Evolutionary conservation across 2,113 vertebrate genomes (phyloP).

Genomic region (Miniopterus natalensis): DNA sequence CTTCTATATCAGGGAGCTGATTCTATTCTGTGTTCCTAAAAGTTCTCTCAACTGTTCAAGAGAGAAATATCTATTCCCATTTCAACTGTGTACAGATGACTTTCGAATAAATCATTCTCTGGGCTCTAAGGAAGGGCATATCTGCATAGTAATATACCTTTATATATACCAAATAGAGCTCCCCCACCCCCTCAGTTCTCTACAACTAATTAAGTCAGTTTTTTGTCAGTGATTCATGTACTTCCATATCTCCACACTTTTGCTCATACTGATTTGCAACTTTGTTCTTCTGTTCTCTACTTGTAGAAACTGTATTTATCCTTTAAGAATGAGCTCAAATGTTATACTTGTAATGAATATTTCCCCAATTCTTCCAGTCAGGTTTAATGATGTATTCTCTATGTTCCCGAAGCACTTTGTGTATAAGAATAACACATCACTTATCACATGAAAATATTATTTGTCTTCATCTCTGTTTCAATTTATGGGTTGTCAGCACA

Average conservation of each 20-base stretch:
- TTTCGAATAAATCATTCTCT: neutral
- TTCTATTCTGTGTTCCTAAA: neutral
- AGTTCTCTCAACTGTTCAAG: neutral
- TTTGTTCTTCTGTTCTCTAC: neutral
- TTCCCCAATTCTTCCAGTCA: neutral
- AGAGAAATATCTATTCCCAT: neutral
- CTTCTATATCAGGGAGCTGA: neutral
- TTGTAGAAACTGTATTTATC: slow-evolving; percentile 26
- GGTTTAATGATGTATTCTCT: neutral
- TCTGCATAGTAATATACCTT: neutral
- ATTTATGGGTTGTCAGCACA: neutral
- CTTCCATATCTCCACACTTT: neutral
- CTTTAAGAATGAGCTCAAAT: slow-evolving; percentile 28
- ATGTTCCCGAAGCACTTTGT: slow-evolving; percentile 20
- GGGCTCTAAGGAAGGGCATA: neutral
- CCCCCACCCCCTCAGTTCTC: neutral
- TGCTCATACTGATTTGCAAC: neutral
- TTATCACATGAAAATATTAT: slow-evolving; percentile 23
- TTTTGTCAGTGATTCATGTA: neutral
- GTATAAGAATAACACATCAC: neutral
- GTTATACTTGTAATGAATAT: neutral
- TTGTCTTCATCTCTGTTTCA: slow-evolving; percentile 20
- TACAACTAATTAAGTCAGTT: neutral
- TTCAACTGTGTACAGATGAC: neutral
- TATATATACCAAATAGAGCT: too few relatives aligned